These are phyloP conservation scores for Lathamus discolor DNA, from an alignment of 2,113 vertebrate species.

Conservation along the genomic window DNA sequence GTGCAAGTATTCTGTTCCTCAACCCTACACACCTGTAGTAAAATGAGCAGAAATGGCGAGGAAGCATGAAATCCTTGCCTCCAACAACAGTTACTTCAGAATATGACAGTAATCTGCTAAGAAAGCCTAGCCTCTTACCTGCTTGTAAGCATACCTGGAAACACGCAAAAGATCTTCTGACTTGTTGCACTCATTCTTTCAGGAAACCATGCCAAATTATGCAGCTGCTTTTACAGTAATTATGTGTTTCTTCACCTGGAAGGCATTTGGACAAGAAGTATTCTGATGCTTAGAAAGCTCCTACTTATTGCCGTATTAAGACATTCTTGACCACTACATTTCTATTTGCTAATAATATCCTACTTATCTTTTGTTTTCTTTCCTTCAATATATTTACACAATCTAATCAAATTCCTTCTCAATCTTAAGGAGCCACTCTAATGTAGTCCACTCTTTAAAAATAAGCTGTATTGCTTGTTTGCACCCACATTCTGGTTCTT, in stretches of 20 bases:
- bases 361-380: background rate
- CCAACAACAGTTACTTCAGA: background rate
- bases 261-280: background rate
- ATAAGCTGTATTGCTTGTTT: background rate
- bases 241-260: background rate
- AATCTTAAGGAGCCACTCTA: background rate
- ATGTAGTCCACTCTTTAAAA: background rate
- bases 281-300: background rate
- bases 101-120: background rate
- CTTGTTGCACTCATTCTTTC: background rate
- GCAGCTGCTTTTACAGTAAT: background rate
- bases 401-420: conserved; percentile 23
- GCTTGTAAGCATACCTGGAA: background rate
- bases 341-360: conserved; percentile 16
- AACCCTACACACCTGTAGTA: background rate
- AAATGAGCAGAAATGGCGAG: background rate
- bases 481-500: background rate
- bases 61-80: background rate
- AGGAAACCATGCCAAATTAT: background rate
- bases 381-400: background rate
- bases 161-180: background rate
- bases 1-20: background rate
- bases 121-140: background rate
- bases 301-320: background rate
- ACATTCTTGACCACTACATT: background rate